phyloP scores from a whole-genome alignment of 2,113 vertebrate species.

The Gavia stellata region DNA sequence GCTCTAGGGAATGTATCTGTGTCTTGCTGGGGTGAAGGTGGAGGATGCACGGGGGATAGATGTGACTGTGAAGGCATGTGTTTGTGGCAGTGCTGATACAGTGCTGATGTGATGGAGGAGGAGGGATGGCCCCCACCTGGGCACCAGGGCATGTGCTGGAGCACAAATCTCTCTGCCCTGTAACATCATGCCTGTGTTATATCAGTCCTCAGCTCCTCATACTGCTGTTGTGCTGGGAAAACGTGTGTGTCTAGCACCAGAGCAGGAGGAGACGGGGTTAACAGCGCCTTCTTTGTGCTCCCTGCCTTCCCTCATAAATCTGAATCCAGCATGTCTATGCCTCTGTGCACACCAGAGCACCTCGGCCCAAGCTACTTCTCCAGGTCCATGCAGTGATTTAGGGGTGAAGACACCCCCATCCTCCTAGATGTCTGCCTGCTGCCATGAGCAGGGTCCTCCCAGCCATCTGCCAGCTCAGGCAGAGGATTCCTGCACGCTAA shows the following conservation, averaged over 20 bases:
- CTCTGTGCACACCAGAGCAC: not conserved
- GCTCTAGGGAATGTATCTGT: not conserved
- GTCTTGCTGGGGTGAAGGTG: not conserved
- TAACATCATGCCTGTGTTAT: not conserved
- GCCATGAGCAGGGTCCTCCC: not conserved
- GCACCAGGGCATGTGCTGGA: not conserved
- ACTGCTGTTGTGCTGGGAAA: not conserved
- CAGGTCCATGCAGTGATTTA: not conserved
- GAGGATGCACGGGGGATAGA: accelerated
- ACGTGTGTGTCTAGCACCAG: not conserved
- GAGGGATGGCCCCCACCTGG: not conserved
- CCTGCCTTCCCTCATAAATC: not conserved
- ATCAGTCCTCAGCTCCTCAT: not conserved
- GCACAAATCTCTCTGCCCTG: not conserved
- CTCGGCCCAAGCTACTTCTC: not conserved
- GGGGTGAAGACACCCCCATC: not conserved
- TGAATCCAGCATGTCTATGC: not conserved
- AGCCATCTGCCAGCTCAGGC: constrained; percentile 9
- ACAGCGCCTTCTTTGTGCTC: accelerated
- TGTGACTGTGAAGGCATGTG: not conserved
- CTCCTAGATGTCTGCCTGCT: not conserved
- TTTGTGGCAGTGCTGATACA: not conserved
- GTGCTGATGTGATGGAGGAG: not conserved
- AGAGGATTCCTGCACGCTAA: not conserved
- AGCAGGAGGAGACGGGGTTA: not conserved